Conservation (phyloP, 2,888 invertebrate genomes). For the Acanthococcus lagerstroemiae region DNA sequence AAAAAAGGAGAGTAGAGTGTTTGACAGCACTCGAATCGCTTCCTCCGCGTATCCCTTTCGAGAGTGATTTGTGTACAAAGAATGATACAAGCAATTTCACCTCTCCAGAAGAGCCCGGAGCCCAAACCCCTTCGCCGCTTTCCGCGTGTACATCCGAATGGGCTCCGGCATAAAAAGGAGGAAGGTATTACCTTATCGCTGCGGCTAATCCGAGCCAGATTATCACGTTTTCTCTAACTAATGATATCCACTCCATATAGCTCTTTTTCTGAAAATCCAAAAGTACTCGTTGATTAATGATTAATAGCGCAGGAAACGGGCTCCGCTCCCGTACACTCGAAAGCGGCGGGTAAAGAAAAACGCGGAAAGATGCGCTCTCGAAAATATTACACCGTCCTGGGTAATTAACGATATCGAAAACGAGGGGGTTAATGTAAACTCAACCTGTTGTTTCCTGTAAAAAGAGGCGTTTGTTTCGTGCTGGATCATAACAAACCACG, state of each 20-base stretch:
- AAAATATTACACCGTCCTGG: background rate
- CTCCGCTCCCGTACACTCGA: background rate
- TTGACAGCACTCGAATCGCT: too few species aligned
- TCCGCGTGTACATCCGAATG: too few species aligned
- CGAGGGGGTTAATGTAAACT: conserved; percentile 16
- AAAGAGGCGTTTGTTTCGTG: conserved; percentile 12
- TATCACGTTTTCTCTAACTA: background rate
- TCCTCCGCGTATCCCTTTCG: too few species aligned
- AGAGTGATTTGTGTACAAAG: too few species aligned
- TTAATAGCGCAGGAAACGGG: background rate
- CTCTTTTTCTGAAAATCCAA: background rate
- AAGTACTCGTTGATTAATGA: background rate
- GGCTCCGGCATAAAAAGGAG: too few species aligned
- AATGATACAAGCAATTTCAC: too few species aligned
- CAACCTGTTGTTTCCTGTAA: conserved; percentile 28
- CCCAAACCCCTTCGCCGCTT: too few species aligned
- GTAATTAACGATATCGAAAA: background rate
- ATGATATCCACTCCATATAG: background rate
- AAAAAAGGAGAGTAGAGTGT: too few species aligned
- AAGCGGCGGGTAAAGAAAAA: background rate
- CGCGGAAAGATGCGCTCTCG: background rate
- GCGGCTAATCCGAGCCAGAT: background rate
- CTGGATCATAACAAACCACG: conserved; percentile 20
- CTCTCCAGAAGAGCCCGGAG: too few species aligned
- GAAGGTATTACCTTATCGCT: too few species aligned